Conservation (phyloP, 2,888 invertebrate species). For the Scaptomyza parva region DNA sequence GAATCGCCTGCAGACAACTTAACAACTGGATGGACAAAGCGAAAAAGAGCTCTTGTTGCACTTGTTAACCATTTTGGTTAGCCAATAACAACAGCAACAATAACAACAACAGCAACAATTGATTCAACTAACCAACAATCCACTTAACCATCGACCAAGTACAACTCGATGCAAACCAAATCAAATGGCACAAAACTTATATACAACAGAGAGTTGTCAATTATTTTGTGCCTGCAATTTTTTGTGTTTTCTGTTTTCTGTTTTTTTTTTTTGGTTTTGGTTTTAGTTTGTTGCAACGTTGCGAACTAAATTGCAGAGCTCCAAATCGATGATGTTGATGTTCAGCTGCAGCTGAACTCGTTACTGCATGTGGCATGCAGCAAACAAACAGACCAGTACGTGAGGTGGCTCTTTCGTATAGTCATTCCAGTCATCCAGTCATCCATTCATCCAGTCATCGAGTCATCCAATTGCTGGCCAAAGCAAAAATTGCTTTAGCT, state of each 20-base stretch:
- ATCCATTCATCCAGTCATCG: conserved; percentile 49
- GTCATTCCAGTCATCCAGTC: conserved; percentile 44
- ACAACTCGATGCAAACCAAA: conserved; percentile 29
- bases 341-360: conserved; percentile 45
- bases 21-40: conserved; percentile 37
- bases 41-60: conserved; percentile 36
- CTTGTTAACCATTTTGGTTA: conserved; percentile 41
- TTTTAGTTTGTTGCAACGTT: conserved; percentile 42
- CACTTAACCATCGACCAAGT: conserved; percentile 37
- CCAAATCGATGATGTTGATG: conserved; percentile 36
- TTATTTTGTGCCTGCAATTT: conserved; percentile 75
- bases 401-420: conserved; percentile 49
- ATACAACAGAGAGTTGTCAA: conserved; percentile 80
- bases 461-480: conserved; percentile 71
- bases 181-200: conserved; percentile 66
- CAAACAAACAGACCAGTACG: conserved; percentile 54
- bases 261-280: conserved; percentile 11
- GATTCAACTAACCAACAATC: conserved; percentile 19
- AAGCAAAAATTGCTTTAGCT: conserved; percentile 62
- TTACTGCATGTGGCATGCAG: conserved; percentile 51
- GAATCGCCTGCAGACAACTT: conserved; percentile 43
- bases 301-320: conserved; percentile 49
- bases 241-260: neutral
- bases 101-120: conserved; percentile 8
- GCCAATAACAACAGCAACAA: conserved; percentile 15